Percentiles rank a stretch among this genome's conserved stretches.
These are phyloP conservation scores for Psix sp. DNA, from an alignment of 1,140 invertebrate species.

Conservation along the genomic window DNA sequence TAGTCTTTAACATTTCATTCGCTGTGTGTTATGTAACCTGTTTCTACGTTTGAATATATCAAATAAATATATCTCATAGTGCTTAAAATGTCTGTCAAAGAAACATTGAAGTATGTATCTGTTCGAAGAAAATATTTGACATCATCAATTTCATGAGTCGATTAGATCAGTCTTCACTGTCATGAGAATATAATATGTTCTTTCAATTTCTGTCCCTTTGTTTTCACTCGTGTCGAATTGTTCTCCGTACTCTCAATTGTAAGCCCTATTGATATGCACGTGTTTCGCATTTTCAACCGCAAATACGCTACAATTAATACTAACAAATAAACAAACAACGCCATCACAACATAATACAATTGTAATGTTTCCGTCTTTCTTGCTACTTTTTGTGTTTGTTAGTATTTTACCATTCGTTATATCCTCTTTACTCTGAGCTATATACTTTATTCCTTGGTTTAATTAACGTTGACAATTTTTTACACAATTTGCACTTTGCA, in stretches of 20 bases:
- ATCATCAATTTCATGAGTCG: constrained; percentile 36
- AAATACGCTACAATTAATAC: constrained; percentile 36
- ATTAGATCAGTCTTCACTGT: constrained; percentile 58
- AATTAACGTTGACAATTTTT: constrained; percentile 1
- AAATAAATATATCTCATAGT: constrained; percentile 19
- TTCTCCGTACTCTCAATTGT: constrained; percentile 40
- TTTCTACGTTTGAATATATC: constrained; percentile 17
- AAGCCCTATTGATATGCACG: constrained; percentile 62
- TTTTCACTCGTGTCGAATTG: constrained; percentile 36
- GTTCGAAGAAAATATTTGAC: constrained; percentile 17
- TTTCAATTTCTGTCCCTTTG: constrained; percentile 16
- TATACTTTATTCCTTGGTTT: too few species aligned
- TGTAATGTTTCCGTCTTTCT: constrained; percentile 19
- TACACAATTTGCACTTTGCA: neutral
- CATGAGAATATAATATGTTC: constrained; percentile 51
- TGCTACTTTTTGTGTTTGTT: constrained; percentile 6
- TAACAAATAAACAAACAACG: constrained; percentile 37
- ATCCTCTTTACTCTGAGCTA: too few species aligned
- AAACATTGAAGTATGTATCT: constrained; percentile 24
- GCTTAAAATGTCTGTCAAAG: constrained; percentile 26
- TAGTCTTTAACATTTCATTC: constrained; percentile 41
- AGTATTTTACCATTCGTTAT: too few species aligned
- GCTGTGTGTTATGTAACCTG: constrained; percentile 24
- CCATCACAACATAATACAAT: constrained; percentile 31
- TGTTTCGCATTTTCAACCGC: constrained; percentile 54